Conservation (phyloP, 2,797 vertebrate genomes). For the Percopsis omiscomaycus region DNA sequence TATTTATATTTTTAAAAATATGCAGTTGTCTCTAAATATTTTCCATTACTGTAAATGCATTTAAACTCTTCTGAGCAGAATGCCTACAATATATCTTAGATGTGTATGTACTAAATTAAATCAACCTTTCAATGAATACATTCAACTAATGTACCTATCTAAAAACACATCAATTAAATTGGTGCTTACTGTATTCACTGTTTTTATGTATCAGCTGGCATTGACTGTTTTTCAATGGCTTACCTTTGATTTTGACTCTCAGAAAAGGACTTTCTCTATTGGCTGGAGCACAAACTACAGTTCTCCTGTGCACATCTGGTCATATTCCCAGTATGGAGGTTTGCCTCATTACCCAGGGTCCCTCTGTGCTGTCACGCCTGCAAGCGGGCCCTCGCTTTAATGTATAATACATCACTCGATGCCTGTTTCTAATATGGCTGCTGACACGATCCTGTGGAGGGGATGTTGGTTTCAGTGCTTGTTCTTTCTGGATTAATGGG, state of each 20-base stretch:
- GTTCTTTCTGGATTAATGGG: conserved; percentile 51
- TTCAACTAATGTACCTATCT: no score
- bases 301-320: conserved; percentile 59
- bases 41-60: no score
- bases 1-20: no score
- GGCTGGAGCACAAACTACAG: conserved; percentile 31
- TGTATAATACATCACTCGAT: conserved; percentile 78
- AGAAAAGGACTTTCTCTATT: conserved; percentile 30
- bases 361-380: conserved; percentile 74
- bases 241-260: conserved; percentile 24
- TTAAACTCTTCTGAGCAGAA: no score
- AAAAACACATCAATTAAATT: no score
- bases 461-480: conserved; percentile 51
- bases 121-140: no score
- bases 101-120: no score
- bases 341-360: conserved; percentile 76
- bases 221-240: conserved; percentile 18
- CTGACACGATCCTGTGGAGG: conserved; percentile 64
- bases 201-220: conserved; percentile 15
- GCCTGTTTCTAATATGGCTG: conserved; percentile 54
- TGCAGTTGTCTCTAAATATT: no score
- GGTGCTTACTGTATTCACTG: no score
- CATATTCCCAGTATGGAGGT: conserved; percentile 55
- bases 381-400: conserved; percentile 71
- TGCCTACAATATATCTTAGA: no score